Evolutionary conservation across 2,113 vertebrate genomes (phyloP), one percentile per base, ranked within the genome.

Genomic region (Pluvianellus socialis): DNA sequence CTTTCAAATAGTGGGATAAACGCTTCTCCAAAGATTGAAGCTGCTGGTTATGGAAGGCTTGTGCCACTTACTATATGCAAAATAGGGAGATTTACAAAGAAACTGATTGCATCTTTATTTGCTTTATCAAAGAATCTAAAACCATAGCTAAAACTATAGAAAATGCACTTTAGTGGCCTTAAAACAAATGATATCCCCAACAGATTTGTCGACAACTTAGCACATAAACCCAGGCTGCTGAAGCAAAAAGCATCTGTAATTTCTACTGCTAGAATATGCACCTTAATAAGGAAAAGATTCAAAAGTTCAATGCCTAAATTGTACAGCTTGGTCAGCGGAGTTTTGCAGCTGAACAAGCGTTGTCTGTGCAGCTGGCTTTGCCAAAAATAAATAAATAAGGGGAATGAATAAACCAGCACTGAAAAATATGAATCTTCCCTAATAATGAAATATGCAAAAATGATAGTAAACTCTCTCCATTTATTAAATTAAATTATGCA

Each of bases 51-150:
- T 92, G 90, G 92, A 97, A 96, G 91, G 93, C 90, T 95, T 95
- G 67, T 93, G 76, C 86, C 89, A 94, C 97, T 97, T 96, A 94
- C 94, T 97, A 71, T 92, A 98, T 97, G 96, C 96, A 98, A 98
- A 98, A 94, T 83, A 87, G 91, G 61, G 79, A 95, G 83, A 96
- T 81, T 97, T 97, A 98, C 97, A 98, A 97, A 98, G 97, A 96
- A 94, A 92, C 96, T 98, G 98, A 98, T 98, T 98, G 83, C 97
- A 96, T 97, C 96, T 97, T 97, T 97, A 97, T 98, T 98, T 98
- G 94, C 95, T 97, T 97, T 96, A 97, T 96, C 96, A 84, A 96
- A 95, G 94, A 94, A 88, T 97, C 87, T 92, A 96, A 96, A 97
- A 96, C 67, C 90, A 96, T 94, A 94, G 91, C 97, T 96, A 90